Evolutionary conservation across 2,113 vertebrate genomes (phyloP).

Genomic region (Neogale vison): DNA sequence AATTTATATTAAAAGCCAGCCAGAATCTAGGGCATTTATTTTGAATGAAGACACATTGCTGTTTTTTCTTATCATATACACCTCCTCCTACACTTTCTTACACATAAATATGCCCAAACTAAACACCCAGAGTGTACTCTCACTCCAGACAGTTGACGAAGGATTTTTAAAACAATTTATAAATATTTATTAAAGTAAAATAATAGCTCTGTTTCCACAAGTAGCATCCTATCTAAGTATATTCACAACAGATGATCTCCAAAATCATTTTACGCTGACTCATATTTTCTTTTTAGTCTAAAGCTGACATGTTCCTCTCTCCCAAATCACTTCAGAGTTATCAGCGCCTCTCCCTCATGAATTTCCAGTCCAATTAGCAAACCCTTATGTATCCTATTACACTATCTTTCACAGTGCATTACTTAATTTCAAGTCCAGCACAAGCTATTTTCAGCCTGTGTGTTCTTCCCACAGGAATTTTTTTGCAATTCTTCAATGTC

Average conservation of each 20-base stretch:
- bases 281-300: constrained; percentile 57
- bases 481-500: constrained; percentile 55
- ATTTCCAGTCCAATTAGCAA: constrained; percentile 61
- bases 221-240: constrained; percentile 17
- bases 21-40: constrained; percentile 27
- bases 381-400: not conserved
- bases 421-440: not conserved
- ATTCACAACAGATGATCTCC: not conserved
- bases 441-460: constrained; percentile 40
- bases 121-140: not conserved
- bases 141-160: constrained; percentile 35
- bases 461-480: constrained; percentile 51
- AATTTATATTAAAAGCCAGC: constrained; percentile 27
- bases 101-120: constrained; percentile 43
- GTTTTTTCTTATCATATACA: not conserved
- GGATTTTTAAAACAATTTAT: constrained; percentile 39
- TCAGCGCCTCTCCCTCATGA: constrained; percentile 68
- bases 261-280: not conserved
- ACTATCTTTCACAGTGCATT: not conserved
- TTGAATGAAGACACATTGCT: constrained; percentile 34
- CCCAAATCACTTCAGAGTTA: not conserved
- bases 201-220: constrained; percentile 47
- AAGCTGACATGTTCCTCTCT: constrained; percentile 43
- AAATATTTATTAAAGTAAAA: constrained; percentile 59
- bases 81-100: not conserved